A percentile compares a stretch with the other conserved stretches of the same genome.
These are phyloP conservation scores for Calvadosia cruxmelitensis DNA, from an alignment of 30 jellyfish, hydroid and myxozoan species.

Conservation along the genomic window DNA sequence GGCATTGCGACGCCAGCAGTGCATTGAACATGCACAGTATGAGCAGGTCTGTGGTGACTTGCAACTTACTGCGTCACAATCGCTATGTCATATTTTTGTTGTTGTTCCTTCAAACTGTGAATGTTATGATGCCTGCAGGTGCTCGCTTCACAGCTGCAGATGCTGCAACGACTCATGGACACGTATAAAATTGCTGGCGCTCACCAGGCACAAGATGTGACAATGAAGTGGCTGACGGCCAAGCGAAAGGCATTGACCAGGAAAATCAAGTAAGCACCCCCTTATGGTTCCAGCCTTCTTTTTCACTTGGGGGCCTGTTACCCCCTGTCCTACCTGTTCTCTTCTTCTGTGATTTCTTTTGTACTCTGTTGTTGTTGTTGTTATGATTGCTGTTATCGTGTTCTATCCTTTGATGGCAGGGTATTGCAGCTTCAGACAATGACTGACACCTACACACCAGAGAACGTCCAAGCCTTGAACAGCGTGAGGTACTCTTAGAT, in stretches of 20 bases:
- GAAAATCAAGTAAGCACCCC: constrained; percentile 41
- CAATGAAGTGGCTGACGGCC: constrained; percentile 82
- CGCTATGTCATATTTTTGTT: too few relatives aligned
- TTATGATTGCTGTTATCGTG: not conserved
- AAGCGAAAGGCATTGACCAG: constrained; percentile 66
- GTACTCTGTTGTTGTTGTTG: too few relatives aligned
- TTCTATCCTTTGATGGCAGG: constrained; percentile 10
- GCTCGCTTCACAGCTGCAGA: too few relatives aligned
- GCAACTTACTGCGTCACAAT: too few relatives aligned
- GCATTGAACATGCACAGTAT: not conserved
- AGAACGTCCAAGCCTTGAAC: constrained; percentile 48
- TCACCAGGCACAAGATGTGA: constrained; percentile 32
- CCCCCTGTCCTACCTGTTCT: too few relatives aligned
- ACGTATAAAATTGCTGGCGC: too few relatives aligned
- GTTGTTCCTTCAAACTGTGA: too few relatives aligned
- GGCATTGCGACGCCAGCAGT: not conserved
- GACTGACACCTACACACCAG: constrained; percentile 60
- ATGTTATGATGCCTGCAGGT: too few relatives aligned
- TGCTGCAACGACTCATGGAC: too few relatives aligned
- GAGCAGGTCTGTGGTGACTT: not conserved
- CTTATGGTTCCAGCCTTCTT: not conserved
- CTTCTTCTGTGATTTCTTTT: too few relatives aligned
- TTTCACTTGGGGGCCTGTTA: not conserved
- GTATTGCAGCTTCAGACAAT: constrained; percentile 47
- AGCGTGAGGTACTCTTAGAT: constrained; percentile 41